Conservation (phyloP, 2,888 invertebrate species). For the Blastobasis lacticolella region DNA sequence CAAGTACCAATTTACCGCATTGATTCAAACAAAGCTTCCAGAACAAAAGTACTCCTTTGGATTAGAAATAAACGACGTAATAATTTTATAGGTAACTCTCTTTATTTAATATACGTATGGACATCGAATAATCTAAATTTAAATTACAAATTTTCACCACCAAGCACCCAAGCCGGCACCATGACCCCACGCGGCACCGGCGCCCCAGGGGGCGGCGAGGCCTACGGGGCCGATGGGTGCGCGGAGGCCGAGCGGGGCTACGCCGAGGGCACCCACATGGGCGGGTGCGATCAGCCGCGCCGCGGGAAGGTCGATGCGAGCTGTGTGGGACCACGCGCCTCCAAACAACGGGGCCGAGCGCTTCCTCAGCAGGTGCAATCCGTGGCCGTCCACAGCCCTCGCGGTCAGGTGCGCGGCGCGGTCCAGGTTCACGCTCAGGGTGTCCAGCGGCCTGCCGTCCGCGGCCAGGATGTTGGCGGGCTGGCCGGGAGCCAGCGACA, state of each 20-base stretch:
- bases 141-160: constrained; percentile 36
- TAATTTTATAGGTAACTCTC: constrained; percentile 47
- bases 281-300: constrained; percentile 30
- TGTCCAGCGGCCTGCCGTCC: constrained; percentile 64
- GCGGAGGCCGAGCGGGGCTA: constrained; percentile 14
- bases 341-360: constrained; percentile 46
- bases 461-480: constrained; percentile 61
- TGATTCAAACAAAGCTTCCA: too few relatives aligned
- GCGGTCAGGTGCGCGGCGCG: constrained; percentile 58
- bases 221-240: constrained; percentile 19
- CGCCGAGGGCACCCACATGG: constrained; percentile 27
- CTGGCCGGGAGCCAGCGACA: constrained; percentile 59
- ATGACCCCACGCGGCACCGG: constrained; percentile 9
- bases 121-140: constrained; percentile 27
- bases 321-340: constrained; percentile 34
- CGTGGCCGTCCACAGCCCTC: constrained; percentile 39
- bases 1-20: too few relatives aligned
- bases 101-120: constrained; percentile 48
- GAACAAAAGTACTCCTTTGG: too few relatives aligned
- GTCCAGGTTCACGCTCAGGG: constrained; percentile 62
- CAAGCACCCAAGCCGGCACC: constrained; percentile 22
- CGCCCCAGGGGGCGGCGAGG: constrained; percentile 23
- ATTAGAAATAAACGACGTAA: neutral
- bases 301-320: constrained; percentile 34
- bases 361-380: constrained; percentile 43